Evolutionary conservation across 2,797 vertebrate species (phyloP).

Genomic region (Chrysocyon brachyurus): DNA sequence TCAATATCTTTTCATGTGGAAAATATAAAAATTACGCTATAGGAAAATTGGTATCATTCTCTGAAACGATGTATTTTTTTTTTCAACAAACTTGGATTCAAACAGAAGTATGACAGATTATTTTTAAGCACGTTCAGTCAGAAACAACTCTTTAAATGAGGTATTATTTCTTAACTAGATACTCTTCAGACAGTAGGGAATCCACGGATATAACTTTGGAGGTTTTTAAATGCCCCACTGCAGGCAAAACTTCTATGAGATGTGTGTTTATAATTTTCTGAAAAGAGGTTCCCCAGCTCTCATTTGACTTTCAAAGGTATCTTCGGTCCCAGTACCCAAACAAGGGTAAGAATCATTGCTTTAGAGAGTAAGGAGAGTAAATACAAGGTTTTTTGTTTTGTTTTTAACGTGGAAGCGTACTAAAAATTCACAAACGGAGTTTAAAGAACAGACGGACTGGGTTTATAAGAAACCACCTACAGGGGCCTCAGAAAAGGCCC

Average conservation of each 20-base stretch:
- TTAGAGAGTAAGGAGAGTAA: background rate
- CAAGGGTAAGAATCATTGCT: background rate
- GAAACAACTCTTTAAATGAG: conserved; percentile 3
- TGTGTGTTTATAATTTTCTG: background rate
- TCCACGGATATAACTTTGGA: background rate
- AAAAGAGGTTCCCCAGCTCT: background rate
- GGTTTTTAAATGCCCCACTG: no score
- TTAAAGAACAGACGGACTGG: background rate
- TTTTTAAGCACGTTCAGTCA: background rate
- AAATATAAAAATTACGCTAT: background rate
- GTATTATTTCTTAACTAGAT: background rate
- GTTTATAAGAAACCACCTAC: background rate
- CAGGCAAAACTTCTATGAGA: background rate
- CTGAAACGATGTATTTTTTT: background rate
- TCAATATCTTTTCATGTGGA: background rate
- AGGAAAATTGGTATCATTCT: background rate
- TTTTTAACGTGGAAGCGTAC: background rate
- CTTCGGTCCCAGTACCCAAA: background rate
- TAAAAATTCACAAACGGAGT: background rate
- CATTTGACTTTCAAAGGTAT: background rate
- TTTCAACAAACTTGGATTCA: conserved; percentile 21
- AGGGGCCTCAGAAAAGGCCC: background rate
- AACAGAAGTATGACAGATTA: background rate
- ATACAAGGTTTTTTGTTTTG: background rate
- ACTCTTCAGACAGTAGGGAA: background rate